phyloP scores from a whole-genome alignment of 1,140 invertebrate genomes.

The Drosophila melanica region DNA sequence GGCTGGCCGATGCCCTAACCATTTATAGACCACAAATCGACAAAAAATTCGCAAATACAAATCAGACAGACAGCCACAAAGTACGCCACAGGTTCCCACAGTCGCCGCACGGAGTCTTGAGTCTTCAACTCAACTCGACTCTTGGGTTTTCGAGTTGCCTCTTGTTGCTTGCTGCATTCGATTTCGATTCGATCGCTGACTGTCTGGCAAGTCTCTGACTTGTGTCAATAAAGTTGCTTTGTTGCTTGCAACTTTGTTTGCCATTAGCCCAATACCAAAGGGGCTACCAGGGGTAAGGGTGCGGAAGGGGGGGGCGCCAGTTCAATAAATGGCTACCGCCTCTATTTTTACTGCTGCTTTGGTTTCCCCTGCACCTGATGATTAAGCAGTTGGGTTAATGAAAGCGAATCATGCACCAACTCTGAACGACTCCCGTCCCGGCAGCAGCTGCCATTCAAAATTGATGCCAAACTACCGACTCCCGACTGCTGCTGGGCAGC shows the following conservation, averaged over 20 bases:
- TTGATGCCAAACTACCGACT: slow-evolving; percentile 25
- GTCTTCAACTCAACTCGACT: slow-evolving; percentile 16
- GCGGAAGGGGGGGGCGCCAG: slow-evolving; percentile 12
- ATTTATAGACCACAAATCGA: slow-evolving; percentile 52
- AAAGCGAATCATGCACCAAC: slow-evolving; percentile 76
- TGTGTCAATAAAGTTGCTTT: slow-evolving; percentile 72
- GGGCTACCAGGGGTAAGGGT: neutral
- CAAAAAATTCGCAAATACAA: slow-evolving; percentile 32
- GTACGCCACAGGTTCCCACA: slow-evolving; percentile 56
- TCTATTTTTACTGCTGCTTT: slow-evolving; percentile 21
- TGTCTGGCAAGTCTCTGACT: slow-evolving; percentile 54
- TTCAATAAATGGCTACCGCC: slow-evolving; percentile 71
- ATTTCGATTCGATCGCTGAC: slow-evolving; percentile 38
- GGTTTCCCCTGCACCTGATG: slow-evolving; percentile 46
- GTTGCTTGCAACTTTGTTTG: slow-evolving; percentile 48
- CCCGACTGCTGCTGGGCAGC: slow-evolving; percentile 9
- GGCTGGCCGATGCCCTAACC: slow-evolving; percentile 32
- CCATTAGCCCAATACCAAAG: slow-evolving; percentile 18
- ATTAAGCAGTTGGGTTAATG: slow-evolving; percentile 80
- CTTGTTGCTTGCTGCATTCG: slow-evolving; percentile 20
- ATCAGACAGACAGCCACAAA: slow-evolving; percentile 37
- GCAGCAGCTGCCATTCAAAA: slow-evolving; percentile 58
- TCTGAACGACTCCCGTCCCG: slow-evolving; percentile 41
- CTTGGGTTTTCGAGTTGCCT: slow-evolving; percentile 3
- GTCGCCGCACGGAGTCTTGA: slow-evolving; percentile 22